These are phyloP conservation scores for Hestina assimilis DNA, from an alignment of 1,140 invertebrate species.

Conservation along the genomic window DNA sequence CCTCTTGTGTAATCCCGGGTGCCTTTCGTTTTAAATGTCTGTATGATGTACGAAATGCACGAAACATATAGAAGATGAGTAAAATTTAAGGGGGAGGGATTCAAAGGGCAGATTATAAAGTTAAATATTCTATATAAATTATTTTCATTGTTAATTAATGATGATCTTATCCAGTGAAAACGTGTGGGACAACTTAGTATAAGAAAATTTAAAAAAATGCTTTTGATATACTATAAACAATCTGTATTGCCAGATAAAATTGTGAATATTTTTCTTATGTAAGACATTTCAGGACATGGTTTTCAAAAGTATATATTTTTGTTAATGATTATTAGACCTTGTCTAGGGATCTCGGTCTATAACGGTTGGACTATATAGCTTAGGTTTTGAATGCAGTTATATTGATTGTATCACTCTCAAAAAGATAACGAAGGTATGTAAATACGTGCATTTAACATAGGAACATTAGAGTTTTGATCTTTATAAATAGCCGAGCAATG, in stretches of 20 bases:
- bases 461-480: conserved; percentile 62
- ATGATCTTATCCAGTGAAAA: conserved; percentile 70
- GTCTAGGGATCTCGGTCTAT: conserved; percentile 59
- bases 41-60: conserved; percentile 80
- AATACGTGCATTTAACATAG: conserved; percentile 74
- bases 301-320: conserved; percentile 68
- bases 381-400: conserved; percentile 51
- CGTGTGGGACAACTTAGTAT: conserved; percentile 69
- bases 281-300: conserved; percentile 72
- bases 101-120: conserved; percentile 52
- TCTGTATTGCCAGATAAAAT: conserved; percentile 78
- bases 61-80: conserved; percentile 79
- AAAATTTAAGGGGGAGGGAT: conserved; percentile 58
- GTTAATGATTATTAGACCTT: conserved; percentile 72
- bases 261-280: conserved; percentile 77
- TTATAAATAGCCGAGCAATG: conserved; percentile 58
- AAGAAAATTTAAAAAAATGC: conserved; percentile 67
- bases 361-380: conserved; percentile 54
- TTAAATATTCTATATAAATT: conserved; percentile 74
- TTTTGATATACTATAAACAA: conserved; percentile 69
- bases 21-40: conserved; percentile 77
- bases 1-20: conserved; percentile 73
- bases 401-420: conserved; percentile 53
- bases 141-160: conserved; percentile 65
- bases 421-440: conserved; percentile 60